Percentiles rank a stretch among this genome's conserved stretches.
Conservation (phyloP, 2,888 invertebrate species). For the Aporophyla nigra region DNA sequence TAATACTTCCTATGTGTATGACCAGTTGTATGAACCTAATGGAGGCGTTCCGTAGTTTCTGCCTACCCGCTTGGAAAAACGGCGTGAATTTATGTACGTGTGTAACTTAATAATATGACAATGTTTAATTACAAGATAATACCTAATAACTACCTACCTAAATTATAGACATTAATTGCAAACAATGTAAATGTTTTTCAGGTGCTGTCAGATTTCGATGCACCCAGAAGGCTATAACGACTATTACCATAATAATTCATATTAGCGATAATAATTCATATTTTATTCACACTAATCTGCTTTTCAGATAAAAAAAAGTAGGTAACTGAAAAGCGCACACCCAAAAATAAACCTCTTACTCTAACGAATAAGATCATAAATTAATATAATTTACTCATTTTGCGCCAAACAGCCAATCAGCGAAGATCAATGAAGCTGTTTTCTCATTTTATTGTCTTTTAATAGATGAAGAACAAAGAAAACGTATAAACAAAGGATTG, state of each 20-base stretch:
- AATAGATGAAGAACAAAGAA: slow-evolving; percentile 11
- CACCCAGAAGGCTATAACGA: background rate
- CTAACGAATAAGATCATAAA: background rate
- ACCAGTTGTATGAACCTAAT: too few species aligned
- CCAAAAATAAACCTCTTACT: background rate
- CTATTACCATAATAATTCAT: too few species aligned
- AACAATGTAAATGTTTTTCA: background rate
- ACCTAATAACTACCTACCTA: background rate
- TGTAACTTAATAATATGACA: background rate
- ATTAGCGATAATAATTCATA: too few species aligned
- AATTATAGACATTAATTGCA: too few species aligned
- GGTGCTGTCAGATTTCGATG: background rate
- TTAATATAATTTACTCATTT: background rate
- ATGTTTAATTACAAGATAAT: background rate
- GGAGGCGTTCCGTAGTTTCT: too few species aligned
- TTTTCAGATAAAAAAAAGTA: background rate
- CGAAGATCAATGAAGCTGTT: background rate
- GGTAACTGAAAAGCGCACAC: background rate
- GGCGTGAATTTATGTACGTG: too few species aligned
- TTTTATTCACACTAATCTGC: background rate
- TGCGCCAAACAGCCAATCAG: background rate
- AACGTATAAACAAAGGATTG: background rate
- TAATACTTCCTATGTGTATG: too few species aligned
- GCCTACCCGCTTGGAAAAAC: too few species aligned
- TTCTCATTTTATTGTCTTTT: background rate